Percentiles rank a stretch among this genome's conserved stretches.
phyloP scores from a whole-genome alignment of 1,140 invertebrate genomes.

The Drosophila lowei region DNA sequence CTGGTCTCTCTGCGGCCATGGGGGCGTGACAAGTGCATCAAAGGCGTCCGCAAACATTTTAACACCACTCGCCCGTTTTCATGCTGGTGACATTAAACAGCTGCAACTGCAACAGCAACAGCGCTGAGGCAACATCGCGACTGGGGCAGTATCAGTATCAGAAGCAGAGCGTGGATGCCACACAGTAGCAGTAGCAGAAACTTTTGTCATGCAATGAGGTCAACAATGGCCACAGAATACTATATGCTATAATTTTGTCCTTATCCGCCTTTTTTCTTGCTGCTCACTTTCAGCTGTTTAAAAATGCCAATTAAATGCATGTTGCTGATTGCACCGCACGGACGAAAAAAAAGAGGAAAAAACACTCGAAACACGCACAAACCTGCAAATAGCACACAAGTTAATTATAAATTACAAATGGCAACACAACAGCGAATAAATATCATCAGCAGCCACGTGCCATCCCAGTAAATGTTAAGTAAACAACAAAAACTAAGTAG shows the following conservation, averaged over 20 bases:
- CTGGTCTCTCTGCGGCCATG: conserved; percentile 19
- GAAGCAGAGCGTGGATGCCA: too few relatives aligned
- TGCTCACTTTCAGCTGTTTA: conserved; percentile 54
- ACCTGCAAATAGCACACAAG: conserved; percentile 59
- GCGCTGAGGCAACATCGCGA: too few relatives aligned
- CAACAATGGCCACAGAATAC: conserved; percentile 66
- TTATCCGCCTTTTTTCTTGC: conserved; percentile 7
- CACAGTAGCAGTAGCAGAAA: conserved; percentile 41
- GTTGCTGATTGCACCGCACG: conserved; percentile 38
- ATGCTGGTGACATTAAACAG: conserved; percentile 79
- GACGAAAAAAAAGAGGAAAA: conserved; percentile 18
- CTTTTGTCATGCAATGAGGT: conserved; percentile 78
- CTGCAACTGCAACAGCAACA: conserved; percentile 21
- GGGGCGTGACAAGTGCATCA: conserved; percentile 69
- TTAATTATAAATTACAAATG: conserved; percentile 73
- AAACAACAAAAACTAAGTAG: too few relatives aligned
- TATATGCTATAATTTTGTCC: conserved; percentile 51
- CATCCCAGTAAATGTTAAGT: background rate
- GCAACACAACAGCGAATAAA: conserved; percentile 42
- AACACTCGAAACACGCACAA: conserved; percentile 16
- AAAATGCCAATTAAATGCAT: conserved; percentile 76
- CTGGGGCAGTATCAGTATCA: too few relatives aligned
- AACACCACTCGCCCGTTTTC: conserved; percentile 77
- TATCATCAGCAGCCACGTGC: conserved; percentile 35
- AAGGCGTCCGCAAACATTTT: conserved; percentile 78